A percentile compares a stretch with the other conserved stretches of the same genome.
Evolutionary conservation across 2,113 vertebrate species (phyloP).

Genomic region (Chascanopsetta lugubris): DNA sequence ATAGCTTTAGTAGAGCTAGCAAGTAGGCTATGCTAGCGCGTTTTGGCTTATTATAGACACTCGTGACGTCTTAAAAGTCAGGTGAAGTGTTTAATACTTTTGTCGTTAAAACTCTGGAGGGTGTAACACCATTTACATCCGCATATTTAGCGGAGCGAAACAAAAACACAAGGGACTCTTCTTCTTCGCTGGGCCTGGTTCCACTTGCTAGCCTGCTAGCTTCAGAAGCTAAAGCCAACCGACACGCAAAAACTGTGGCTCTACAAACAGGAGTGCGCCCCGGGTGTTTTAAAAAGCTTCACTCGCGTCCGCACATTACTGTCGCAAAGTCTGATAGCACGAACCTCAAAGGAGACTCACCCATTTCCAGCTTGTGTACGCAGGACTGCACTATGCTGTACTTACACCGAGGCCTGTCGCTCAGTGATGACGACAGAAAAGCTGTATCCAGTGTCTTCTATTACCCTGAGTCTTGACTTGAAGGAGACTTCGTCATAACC

Average conservation of each 20-base stretch:
- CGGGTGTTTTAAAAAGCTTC: neutral
- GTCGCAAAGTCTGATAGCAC: neutral
- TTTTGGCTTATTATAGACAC: neutral
- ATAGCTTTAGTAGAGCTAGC: constrained; percentile 39
- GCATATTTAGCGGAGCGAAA: neutral
- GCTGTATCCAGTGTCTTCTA: accelerated
- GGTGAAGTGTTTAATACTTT: neutral
- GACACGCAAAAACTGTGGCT: neutral
- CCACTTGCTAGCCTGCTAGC: constrained; percentile 38
- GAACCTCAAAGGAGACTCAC: constrained; percentile 30
- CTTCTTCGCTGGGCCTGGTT: constrained; percentile 45
- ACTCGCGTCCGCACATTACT: neutral
- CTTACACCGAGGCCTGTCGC: constrained; percentile 63
- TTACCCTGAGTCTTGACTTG: neutral
- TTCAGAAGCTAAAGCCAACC: neutral
- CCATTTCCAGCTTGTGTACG: constrained; percentile 32
- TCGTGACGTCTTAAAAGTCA: too few species aligned
- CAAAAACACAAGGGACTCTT: constrained; percentile 47
- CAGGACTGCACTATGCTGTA: constrained; percentile 7
- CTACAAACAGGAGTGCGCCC: neutral
- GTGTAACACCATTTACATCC: neutral
- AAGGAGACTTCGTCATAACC: neutral
- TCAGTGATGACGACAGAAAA: constrained; percentile 22
- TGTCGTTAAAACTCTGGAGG: neutral
- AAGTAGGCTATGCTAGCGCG: neutral